Evolutionary conservation across 2,888 invertebrate species (phyloP).

Genomic region (Cremastobaeus sp.): DNA sequence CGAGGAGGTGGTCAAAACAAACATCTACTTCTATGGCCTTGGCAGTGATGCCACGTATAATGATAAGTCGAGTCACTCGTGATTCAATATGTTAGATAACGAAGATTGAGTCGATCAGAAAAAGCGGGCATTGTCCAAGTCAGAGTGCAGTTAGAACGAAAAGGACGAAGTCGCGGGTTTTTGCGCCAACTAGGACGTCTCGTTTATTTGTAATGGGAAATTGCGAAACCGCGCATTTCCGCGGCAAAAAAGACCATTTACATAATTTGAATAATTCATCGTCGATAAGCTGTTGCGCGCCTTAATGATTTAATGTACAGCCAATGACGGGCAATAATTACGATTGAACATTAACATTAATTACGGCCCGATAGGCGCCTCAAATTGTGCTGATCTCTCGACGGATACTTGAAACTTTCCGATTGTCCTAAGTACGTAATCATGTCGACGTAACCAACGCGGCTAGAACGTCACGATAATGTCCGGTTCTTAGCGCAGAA

Average conservation of each 20-base stretch:
- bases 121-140: too few species aligned
- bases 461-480: slow-evolving; percentile 34
- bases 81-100: too few species aligned
- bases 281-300: slow-evolving; percentile 6
- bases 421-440: slow-evolving; percentile 37
- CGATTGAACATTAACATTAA: slow-evolving; percentile 1
- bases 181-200: too few species aligned
- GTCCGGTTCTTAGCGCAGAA: slow-evolving; percentile 17
- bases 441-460: slow-evolving; percentile 33
- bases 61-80: too few species aligned
- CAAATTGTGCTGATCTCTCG: too few species aligned
- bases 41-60: too few species aligned
- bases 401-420: slow-evolving; percentile 4
- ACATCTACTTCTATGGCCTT: too few species aligned
- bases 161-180: too few species aligned
- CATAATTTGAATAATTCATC: slow-evolving; percentile 20
- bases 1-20: too few species aligned
- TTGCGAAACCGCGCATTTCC: slow-evolving; percentile 1
- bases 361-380: not conserved
- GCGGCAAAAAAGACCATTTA: not conserved
- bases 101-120: too few species aligned
- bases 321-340: slow-evolving; percentile 2
- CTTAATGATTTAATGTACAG: slow-evolving; percentile 4
- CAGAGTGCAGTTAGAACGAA: too few species aligned
- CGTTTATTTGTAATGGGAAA: too few species aligned